These are phyloP conservation scores for Mugil cephalus DNA, from an alignment of 2,113 vertebrate genomes.

Conservation along the genomic window DNA sequence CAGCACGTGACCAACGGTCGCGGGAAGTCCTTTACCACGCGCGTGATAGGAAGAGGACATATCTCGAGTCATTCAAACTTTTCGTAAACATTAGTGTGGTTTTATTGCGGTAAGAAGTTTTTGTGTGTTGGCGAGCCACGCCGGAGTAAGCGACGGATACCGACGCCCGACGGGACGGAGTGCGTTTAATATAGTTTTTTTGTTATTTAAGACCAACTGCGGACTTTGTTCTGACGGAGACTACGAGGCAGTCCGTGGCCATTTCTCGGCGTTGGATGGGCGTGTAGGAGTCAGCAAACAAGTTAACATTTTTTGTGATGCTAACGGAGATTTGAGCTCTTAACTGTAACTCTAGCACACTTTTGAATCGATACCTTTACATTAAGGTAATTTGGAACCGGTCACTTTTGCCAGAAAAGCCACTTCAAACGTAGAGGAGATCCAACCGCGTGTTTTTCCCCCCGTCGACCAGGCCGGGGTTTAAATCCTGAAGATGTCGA, in stretches of 20 bases:
- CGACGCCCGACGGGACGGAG: neutral
- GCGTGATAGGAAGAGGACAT: constrained; percentile 70
- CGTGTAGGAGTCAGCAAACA: constrained; percentile 50
- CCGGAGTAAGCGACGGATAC: neutral
- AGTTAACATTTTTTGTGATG: constrained; percentile 11
- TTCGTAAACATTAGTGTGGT: constrained; percentile 77
- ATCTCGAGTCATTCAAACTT: constrained; percentile 69
- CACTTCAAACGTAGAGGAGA: neutral
- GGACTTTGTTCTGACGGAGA: neutral
- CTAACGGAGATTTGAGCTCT: constrained; percentile 5
- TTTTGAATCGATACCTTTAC: constrained; percentile 6
- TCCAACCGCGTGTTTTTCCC: constrained; percentile 40
- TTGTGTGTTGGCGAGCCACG: neutral
- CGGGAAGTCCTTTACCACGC: constrained; percentile 88
- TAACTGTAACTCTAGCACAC: neutral
- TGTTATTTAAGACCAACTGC: neutral
- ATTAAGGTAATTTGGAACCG: constrained; percentile 25
- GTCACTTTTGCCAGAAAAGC: neutral
- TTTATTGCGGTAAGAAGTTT: constrained; percentile 31
- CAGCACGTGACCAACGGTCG: constrained; percentile 93
- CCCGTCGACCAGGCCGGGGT: constrained; percentile 38
- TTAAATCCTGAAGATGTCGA: constrained; percentile 77
- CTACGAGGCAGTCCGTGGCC: constrained; percentile 13
- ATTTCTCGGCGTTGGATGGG: constrained; percentile 49
- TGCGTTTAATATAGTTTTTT: neutral